phyloP scores from a whole-genome alignment of 2,797 vertebrate genomes.

The Cynopterus sphinx region DNA sequence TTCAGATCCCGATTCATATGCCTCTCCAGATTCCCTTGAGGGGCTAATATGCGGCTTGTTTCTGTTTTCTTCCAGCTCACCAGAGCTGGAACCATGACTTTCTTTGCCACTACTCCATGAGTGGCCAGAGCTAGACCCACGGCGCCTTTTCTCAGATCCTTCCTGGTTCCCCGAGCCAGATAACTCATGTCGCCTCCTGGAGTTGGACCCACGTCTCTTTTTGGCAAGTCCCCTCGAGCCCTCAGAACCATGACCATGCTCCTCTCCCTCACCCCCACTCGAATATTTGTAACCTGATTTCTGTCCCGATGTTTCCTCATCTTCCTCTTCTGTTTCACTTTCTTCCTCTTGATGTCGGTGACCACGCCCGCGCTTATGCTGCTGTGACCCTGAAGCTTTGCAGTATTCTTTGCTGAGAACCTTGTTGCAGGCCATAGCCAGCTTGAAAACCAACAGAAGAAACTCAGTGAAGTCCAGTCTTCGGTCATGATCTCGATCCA shows the following conservation, averaged over 20 bases:
- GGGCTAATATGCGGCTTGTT: conserved; percentile 10
- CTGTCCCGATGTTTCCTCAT: conserved; percentile 29
- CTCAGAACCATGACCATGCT: conserved; percentile 42
- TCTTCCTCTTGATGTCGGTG: conserved; percentile 26
- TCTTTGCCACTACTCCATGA: conserved; percentile 52
- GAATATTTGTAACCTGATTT: conserved; percentile 64
- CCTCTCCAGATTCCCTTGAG: conserved; percentile 44
- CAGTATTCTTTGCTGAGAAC: conserved; percentile 73
- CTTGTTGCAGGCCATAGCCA: conserved; percentile 83
- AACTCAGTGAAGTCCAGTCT: conserved; percentile 83
- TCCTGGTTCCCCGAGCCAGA: conserved; percentile 26
- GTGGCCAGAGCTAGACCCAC: conserved; percentile 39
- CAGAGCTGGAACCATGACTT: conserved; percentile 38
- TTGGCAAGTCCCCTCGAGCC: neutral
- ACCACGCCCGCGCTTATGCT: conserved; percentile 13
- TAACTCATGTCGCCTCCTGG: conserved; percentile 9
- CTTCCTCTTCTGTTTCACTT: conserved; percentile 65
- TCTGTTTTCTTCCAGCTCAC: conserved; percentile 10
- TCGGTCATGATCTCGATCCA: conserved; percentile 78
- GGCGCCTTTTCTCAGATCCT: neutral
- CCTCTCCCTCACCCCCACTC: conserved; percentile 54
- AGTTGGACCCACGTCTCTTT: conserved; percentile 19
- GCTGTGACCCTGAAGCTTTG: conserved; percentile 81
- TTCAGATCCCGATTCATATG: neutral
- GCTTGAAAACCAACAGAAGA: conserved; percentile 80